phyloP scores from a whole-genome alignment of 2,113 vertebrate genomes.

The Dasyornis broadbenti region DNA sequence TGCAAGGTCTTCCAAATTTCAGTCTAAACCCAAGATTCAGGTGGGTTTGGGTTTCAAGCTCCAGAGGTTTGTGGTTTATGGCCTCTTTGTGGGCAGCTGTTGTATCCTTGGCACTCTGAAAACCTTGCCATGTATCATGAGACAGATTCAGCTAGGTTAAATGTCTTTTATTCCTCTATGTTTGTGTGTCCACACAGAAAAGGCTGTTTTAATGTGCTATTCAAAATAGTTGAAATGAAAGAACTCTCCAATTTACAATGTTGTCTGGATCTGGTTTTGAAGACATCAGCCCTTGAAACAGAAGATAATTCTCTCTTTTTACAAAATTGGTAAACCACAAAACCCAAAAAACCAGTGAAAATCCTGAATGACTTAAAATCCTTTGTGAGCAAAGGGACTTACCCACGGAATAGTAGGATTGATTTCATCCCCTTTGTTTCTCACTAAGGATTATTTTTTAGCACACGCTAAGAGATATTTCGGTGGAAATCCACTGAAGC shows the following conservation, averaged over 20 bases:
- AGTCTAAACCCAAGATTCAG: not conserved
- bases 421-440: not conserved
- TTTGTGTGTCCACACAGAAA: not conserved
- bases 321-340: not conserved
- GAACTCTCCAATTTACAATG: fast-evolving
- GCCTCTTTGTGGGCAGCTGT: not conserved
- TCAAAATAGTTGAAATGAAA: not conserved
- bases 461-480: not conserved
- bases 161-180: not conserved
- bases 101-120: not conserved
- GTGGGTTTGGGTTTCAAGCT: not conserved
- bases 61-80: not conserved
- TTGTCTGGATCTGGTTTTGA: not conserved
- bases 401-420: not conserved
- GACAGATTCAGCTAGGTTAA: not conserved
- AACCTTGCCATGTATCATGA: not conserved
- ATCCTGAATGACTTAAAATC: not conserved
- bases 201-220: not conserved
- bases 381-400: not conserved
- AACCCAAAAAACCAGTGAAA: not conserved
- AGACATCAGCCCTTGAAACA: not conserved
- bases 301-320: not conserved
- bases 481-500: not conserved
- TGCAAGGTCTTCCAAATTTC: not conserved
- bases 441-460: not conserved